These are phyloP conservation scores for Anas bahamensis DNA, from an alignment of 2,797 vertebrate genomes.

Conservation along the genomic window DNA sequence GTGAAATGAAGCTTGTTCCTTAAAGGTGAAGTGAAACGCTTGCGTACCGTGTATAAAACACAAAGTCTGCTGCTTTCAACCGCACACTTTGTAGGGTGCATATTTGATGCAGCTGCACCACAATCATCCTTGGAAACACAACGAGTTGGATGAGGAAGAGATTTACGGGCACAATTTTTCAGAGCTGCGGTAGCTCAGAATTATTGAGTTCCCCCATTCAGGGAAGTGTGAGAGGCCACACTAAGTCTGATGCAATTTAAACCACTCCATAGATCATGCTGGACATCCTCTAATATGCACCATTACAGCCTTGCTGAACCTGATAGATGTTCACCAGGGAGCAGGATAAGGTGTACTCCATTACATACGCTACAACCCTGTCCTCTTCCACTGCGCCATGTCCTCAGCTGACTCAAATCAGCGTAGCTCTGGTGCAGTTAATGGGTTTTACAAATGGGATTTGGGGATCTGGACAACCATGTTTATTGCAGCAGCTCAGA, in stretches of 20 bases:
- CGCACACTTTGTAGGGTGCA: background rate
- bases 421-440: background rate
- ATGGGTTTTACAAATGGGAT: background rate
- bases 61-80: conserved; percentile 14
- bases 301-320: background rate
- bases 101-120: background rate
- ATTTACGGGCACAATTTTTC: conserved; percentile 50
- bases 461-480: background rate
- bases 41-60: background rate
- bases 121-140: background rate
- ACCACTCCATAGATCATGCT: conserved; percentile 43
- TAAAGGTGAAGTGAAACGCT: background rate
- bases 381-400: background rate
- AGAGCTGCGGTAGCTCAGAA: background rate
- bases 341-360: background rate
- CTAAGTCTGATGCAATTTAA: conserved; percentile 55
- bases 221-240: conserved; percentile 12
- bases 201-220: conserved; percentile 34
- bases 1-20: background rate
- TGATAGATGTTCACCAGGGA: background rate
- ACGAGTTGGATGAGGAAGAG: background rate
- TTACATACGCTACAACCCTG: background rate
- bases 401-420: background rate
- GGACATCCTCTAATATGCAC: conserved; percentile 14
- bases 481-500: background rate